A percentile compares a stretch with the other conserved stretches of the same genome.
These are phyloP conservation scores for Plumapathes pennacea DNA, from an alignment of 92 coral and sea anemone species.

Conservation along the genomic window DNA sequence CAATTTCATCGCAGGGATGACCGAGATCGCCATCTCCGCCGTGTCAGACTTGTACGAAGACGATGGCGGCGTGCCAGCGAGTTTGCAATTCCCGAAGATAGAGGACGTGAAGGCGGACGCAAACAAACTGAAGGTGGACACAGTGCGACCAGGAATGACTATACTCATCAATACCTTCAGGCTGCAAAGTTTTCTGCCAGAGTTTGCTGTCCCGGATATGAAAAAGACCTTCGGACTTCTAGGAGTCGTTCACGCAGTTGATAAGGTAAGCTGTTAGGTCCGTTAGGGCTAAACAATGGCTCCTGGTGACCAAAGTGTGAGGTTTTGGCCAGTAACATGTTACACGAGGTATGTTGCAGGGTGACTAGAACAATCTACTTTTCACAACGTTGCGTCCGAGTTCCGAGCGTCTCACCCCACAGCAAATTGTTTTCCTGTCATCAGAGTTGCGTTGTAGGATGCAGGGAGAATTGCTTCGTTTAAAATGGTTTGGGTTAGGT, in stretches of 20 bases:
- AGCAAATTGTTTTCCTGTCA: no score
- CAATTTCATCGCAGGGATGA: slow-evolving; percentile 62
- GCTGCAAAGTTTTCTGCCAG: slow-evolving; percentile 47
- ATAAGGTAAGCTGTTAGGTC: slow-evolving; percentile 66
- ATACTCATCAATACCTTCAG: slow-evolving; percentile 57
- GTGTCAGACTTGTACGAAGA: slow-evolving; percentile 94
- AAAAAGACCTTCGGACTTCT: slow-evolving; percentile 84
- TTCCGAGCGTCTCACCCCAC: no score
- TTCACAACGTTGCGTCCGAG: no score
- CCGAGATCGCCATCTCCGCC: slow-evolving; percentile 91
- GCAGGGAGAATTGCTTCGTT: no score
- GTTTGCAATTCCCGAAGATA: slow-evolving; percentile 72
- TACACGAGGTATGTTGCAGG: no score
- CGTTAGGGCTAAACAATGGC: no score
- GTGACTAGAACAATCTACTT: no score
- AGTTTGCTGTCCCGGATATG: slow-evolving; percentile 89
- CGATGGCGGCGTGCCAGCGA: slow-evolving; percentile 86
- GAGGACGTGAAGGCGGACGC: slow-evolving; percentile 93
- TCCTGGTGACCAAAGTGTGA: no score
- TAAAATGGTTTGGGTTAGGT: no score
- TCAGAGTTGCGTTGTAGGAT: no score
- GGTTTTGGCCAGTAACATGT: no score
- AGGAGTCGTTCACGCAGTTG: slow-evolving; percentile 81
- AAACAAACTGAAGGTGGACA: slow-evolving; percentile 73
- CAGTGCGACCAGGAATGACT: slow-evolving; percentile 75